Percentiles rank a stretch among this genome's conserved stretches.
Evolutionary conservation across 2,888 invertebrate species (phyloP).

Genomic region (Watsonalla cultraria): DNA sequence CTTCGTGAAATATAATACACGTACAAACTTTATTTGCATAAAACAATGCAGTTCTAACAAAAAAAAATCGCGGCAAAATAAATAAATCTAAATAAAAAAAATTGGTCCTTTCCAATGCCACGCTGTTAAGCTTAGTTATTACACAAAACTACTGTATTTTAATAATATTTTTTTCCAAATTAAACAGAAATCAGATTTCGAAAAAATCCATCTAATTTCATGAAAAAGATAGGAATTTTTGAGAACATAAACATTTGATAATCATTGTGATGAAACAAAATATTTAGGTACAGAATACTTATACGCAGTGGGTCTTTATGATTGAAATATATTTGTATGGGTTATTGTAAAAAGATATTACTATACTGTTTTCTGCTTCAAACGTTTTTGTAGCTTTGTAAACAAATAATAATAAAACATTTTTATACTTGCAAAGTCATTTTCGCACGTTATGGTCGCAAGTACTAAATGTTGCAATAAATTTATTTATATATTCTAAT

Average conservation of each 20-base stretch:
- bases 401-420: no score
- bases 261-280: conserved; percentile 23
- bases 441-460: no score
- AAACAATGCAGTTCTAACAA: conserved; percentile 35
- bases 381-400: no score
- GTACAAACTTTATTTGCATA: conserved; percentile 61
- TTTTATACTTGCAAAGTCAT: no score
- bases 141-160: conserved; percentile 20
- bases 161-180: no score
- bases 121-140: conserved; percentile 12
- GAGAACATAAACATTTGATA: conserved; percentile 18
- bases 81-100: conserved; percentile 34
- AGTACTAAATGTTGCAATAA: not conserved
- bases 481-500: conserved; percentile 22
- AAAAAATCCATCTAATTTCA: no score
- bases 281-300: conserved; percentile 14
- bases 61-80: conserved; percentile 34
- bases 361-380: no score
- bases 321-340: no score
- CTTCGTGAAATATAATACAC: conserved; percentile 21
- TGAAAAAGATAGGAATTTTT: no score
- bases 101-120: conserved; percentile 26
- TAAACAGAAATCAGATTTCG: conserved; percentile 9
- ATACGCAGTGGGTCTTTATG: not conserved
- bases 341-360: no score